Evolutionary conservation across 2,888 invertebrate species (phyloP).

Genomic region (Melitaea athalia): DNA sequence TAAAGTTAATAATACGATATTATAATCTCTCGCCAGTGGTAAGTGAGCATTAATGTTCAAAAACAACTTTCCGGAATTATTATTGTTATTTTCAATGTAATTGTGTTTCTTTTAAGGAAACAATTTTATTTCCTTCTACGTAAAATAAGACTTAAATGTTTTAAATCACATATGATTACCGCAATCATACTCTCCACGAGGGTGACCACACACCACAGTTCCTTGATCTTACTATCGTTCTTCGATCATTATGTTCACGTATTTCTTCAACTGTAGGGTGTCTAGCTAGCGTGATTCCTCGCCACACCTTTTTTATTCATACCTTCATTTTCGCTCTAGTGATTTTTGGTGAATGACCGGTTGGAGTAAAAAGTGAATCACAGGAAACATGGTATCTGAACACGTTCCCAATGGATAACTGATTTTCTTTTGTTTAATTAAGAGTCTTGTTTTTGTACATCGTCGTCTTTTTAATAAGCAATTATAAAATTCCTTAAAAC

Average conservation of each 20-base stretch:
- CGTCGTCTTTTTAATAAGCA: conserved; percentile 24
- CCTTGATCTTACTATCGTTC: conserved; percentile 61
- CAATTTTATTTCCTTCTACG: neutral
- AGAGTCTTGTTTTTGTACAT: conserved; percentile 9
- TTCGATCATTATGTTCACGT: conserved; percentile 42
- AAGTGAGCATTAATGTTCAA: neutral
- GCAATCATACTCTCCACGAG: conserved; percentile 60
- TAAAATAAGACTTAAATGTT: conserved; percentile 10
- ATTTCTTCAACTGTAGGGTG: conserved; percentile 67
- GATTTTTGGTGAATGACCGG: conserved; percentile 78
- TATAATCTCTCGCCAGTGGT: neutral
- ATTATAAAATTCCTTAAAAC: neutral
- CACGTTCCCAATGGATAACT: conserved; percentile 57
- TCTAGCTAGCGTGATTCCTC: conserved; percentile 75
- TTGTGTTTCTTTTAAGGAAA: conserved; percentile 7
- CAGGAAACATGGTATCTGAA: conserved; percentile 76
- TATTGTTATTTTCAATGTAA: conserved; percentile 10
- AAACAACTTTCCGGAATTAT: neutral
- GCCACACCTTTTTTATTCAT: conserved; percentile 75
- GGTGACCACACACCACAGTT: conserved; percentile 65
- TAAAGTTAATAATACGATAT: neutral
- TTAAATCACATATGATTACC: conserved; percentile 15
- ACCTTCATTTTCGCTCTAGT: conserved; percentile 69
- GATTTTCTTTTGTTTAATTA: conserved; percentile 53
- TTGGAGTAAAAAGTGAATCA: conserved; percentile 75